Evolutionary conservation across 2,113 vertebrate genomes (phyloP), one percentile per base, ranked within the genome.

Genomic region (Upupa epops): DNA sequence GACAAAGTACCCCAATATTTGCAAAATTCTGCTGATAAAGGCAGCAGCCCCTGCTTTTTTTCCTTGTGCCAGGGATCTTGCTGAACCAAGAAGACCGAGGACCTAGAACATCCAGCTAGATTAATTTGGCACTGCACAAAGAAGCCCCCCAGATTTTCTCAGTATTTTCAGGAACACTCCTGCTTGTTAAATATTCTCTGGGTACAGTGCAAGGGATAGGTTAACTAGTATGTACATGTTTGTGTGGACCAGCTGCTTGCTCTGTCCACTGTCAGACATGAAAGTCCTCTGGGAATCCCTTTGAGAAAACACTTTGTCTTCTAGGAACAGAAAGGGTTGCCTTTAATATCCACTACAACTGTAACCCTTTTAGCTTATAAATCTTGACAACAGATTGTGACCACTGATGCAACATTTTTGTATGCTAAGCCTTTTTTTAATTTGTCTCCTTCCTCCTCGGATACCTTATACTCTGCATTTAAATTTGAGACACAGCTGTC

Each of bases 401-500:
- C 51, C 85, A 59, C 69, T 88, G 72, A 73, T 86, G 52, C 31
- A 60, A 64, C 92, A 75, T 96, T 94, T 95, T 89, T 88, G 69
- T 83, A 83, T 65, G 68, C 45, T 92, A 81, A 93, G 78, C 37
- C 46, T 60, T 68, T 66, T 70, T 73, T 85, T 12, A 42, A 42
- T 81, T 29, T 15, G 48, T 48, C 55, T 83, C 77, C 74, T 90
- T 94, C 92, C 85, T 91, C 73, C 75, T 90, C 19, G 6, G 86
- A 96, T 86, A 96, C 51, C 66, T 94, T 92, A 96, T 59, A 92
- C 73, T 64, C 75, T 36, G n/a, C 37, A 55, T 88, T 96, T 89
- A 93, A 92, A 93, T 91, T 91, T 37, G 58, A 92, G 85, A 76
- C 84, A 83, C 94, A 96, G 96, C 95, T 97, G 96, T 78, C 61